These are phyloP conservation scores for Argyrosomus japonicus DNA, from an alignment of 2,113 vertebrate species.

Conservation along the genomic window DNA sequence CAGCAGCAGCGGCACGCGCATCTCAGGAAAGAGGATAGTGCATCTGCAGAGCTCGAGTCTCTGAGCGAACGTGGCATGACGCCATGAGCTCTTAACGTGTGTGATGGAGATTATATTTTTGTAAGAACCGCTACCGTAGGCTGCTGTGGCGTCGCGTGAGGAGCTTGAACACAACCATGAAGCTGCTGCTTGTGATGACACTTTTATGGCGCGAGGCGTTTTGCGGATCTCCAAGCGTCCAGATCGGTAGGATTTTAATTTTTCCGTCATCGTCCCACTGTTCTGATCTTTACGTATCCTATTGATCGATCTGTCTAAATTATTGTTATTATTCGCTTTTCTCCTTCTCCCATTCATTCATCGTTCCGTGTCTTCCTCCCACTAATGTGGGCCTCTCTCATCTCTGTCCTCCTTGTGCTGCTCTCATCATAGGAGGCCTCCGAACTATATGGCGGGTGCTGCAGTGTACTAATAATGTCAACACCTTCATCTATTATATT, in stretches of 20 bases:
- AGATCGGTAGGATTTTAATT: slow-evolving; percentile 68
- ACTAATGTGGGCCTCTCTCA: background rate
- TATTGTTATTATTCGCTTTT: background rate
- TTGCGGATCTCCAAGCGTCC: slow-evolving; percentile 76
- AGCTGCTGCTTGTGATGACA: slow-evolving; percentile 66
- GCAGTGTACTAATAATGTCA: slow-evolving; percentile 44
- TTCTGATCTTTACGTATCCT: background rate
- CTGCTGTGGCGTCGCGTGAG: slow-evolving; percentile 46
- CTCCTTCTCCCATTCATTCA: background rate
- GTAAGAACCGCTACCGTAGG: slow-evolving; percentile 27
- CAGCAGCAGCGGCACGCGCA: slow-evolving; percentile 57
- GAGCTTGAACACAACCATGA: slow-evolving; percentile 58
- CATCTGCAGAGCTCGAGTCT: slow-evolving; percentile 68
- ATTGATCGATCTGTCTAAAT: background rate
- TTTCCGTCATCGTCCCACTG: background rate
- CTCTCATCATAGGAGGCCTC: slow-evolving; percentile 40
- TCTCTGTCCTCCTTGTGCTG: background rate
- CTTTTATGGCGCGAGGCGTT: slow-evolving; percentile 58
- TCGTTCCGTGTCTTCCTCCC: background rate
- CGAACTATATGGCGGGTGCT: slow-evolving; percentile 6
- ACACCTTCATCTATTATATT: slow-evolving; percentile 9
- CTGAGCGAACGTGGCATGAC: slow-evolving; percentile 25
- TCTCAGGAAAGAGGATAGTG: slow-evolving; percentile 23
- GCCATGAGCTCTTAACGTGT: slow-evolving; percentile 50
- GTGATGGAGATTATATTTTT: slow-evolving; percentile 48